phyloP scores from a whole-genome alignment of 2,888 invertebrate species.

The Hipparchia semele region DNA sequence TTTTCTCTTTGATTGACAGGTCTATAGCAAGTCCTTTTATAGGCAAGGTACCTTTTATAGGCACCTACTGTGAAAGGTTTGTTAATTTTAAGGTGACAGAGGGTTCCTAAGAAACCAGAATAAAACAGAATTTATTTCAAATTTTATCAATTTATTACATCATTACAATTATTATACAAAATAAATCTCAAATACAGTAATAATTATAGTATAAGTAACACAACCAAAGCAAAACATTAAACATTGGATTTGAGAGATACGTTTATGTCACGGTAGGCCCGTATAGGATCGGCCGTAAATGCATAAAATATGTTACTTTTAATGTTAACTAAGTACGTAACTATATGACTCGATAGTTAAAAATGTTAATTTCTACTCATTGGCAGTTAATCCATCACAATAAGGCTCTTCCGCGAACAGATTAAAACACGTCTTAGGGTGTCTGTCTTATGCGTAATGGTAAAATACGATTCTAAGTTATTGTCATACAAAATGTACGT shows the following conservation, averaged over 20 bases:
- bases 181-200: conserved; percentile 82
- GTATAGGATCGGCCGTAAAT: conserved; percentile 64
- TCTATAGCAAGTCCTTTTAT: too few species aligned
- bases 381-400: conserved; percentile 62
- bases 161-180: conserved; percentile 74
- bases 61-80: too few species aligned
- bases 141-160: conserved; percentile 81
- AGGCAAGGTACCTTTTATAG: too few species aligned
- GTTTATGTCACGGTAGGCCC: conserved; percentile 63
- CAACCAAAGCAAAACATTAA: conserved; percentile 82
- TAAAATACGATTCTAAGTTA: too few species aligned
- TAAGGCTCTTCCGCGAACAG: conserved; percentile 53
- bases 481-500: too few species aligned
- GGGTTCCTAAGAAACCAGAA: not conserved
- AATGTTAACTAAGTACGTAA: conserved; percentile 48
- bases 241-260: conserved; percentile 76
- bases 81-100: too few species aligned
- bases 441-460: too few species aligned
- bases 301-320: conserved; percentile 61
- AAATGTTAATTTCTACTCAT: conserved; percentile 61
- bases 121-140: conserved; percentile 43
- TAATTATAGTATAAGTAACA: conserved; percentile 79
- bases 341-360: conserved; percentile 67
- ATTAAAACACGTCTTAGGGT: not conserved
- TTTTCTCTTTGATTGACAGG: too few species aligned